Percentiles rank a stretch among this genome's conserved stretches.
phyloP scores from a whole-genome alignment of 2,797 vertebrate species.

The Aeoliscus strigatus region DNA sequence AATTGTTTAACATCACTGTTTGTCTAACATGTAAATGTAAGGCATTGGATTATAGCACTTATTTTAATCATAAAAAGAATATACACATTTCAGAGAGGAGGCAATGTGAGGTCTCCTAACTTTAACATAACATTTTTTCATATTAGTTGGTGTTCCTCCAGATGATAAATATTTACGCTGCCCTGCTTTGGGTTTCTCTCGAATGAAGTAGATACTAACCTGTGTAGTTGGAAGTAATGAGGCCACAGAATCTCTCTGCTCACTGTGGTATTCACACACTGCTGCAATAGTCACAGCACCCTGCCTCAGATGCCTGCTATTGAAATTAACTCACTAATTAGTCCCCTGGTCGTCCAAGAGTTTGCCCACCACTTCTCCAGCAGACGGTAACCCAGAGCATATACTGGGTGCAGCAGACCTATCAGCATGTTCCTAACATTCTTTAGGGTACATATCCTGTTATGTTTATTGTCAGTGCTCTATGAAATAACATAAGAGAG shows the following conservation, averaged over 20 bases:
- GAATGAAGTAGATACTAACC: conserved; percentile 20
- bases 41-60: too few relatives aligned
- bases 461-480: conserved; percentile 3
- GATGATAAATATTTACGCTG: not conserved
- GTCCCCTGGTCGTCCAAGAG: conserved; percentile 22
- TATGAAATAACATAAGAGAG: conserved; percentile 6
- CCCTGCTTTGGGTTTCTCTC: conserved; percentile 10
- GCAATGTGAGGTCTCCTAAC: too few relatives aligned
- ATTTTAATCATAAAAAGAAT: too few relatives aligned
- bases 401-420: conserved; percentile 11
- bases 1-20: too few relatives aligned
- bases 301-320: conserved; percentile 59
- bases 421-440: conserved; percentile 30
- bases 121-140: too few relatives aligned
- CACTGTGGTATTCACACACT: conserved; percentile 62
- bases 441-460: conserved; percentile 9
- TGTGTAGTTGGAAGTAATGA: conserved; percentile 24
- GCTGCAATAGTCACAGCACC: conserved; percentile 60
- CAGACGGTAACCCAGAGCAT: conserved; percentile 11
- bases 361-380: conserved; percentile 18
- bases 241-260: conserved; percentile 53
- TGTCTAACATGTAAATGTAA: too few relatives aligned
- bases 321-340: conserved; percentile 65
- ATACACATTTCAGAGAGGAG: too few relatives aligned
- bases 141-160: too few relatives aligned